Evolutionary conservation across 2,888 invertebrate species (phyloP).

Genomic region (Agrochola litura): DNA sequence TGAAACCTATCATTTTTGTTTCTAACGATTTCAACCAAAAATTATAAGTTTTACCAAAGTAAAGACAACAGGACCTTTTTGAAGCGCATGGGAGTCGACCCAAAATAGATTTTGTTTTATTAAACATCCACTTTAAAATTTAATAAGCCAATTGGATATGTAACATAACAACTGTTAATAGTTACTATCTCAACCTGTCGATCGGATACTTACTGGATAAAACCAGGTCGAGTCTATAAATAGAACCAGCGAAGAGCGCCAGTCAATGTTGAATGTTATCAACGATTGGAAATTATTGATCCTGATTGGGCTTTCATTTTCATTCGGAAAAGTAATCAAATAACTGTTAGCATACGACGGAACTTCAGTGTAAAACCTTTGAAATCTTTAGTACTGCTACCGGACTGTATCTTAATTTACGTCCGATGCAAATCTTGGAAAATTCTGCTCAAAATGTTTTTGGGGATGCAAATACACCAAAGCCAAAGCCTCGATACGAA

Average conservation of each 20-base stretch:
- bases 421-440: too few relatives aligned
- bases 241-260: constrained; percentile 34
- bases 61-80: background rate
- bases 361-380: background rate
- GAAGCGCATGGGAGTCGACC: background rate
- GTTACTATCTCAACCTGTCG: constrained; percentile 5
- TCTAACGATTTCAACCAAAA: too few relatives aligned
- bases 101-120: background rate
- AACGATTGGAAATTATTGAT: constrained; percentile 31
- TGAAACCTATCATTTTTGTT: too few relatives aligned
- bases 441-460: too few relatives aligned
- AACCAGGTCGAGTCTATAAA: constrained; percentile 52
- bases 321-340: background rate
- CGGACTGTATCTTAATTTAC: too few relatives aligned
- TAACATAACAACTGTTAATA: background rate
- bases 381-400: background rate
- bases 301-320: constrained; percentile 29
- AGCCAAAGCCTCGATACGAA: background rate
- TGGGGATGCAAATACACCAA: too few relatives aligned
- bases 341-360: background rate
- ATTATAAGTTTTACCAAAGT: too few relatives aligned
- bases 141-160: too few relatives aligned
- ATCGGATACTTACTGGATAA: constrained; percentile 24
- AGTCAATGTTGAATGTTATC: constrained; percentile 37
- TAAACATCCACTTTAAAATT: background rate